Conservation (phyloP, 2,888 invertebrate species). For the Phytoseiulus persimilis region DNA sequence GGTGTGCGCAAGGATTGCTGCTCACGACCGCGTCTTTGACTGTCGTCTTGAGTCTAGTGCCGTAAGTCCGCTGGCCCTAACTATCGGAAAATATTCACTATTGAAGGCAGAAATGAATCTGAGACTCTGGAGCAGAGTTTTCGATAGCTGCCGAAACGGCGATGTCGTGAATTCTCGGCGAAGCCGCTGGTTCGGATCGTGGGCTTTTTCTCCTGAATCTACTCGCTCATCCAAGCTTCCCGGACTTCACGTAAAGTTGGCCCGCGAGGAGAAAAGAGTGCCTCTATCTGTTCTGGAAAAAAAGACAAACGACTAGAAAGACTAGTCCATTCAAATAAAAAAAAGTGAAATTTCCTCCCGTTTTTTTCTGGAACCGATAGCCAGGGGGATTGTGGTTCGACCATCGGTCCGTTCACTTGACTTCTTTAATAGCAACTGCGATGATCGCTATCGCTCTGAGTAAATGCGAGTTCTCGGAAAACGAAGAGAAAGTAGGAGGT, state of each 20-base stretch:
- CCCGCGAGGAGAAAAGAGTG: too few relatives aligned
- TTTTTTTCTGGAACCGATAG: neutral
- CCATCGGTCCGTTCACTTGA: neutral
- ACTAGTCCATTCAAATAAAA: neutral
- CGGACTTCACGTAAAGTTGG: too few relatives aligned
- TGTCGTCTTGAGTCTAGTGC: neutral
- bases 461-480: neutral
- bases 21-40: neutral
- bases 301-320: neutral
- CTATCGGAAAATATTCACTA: neutral
- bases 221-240: too few relatives aligned
- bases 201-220: too few relatives aligned
- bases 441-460: neutral
- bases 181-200: too few relatives aligned
- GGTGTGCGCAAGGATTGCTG: neutral
- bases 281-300: too few relatives aligned
- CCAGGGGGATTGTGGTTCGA: neutral
- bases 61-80: neutral
- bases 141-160: too few relatives aligned
- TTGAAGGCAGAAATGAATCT: too few relatives aligned
- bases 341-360: neutral
- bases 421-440: neutral
- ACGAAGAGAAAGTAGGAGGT: neutral
- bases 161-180: too few relatives aligned
- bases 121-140: neutral